Evolutionary conservation across 2,113 vertebrate species (phyloP).

Genomic region (Gopherus flavomarginatus): DNA sequence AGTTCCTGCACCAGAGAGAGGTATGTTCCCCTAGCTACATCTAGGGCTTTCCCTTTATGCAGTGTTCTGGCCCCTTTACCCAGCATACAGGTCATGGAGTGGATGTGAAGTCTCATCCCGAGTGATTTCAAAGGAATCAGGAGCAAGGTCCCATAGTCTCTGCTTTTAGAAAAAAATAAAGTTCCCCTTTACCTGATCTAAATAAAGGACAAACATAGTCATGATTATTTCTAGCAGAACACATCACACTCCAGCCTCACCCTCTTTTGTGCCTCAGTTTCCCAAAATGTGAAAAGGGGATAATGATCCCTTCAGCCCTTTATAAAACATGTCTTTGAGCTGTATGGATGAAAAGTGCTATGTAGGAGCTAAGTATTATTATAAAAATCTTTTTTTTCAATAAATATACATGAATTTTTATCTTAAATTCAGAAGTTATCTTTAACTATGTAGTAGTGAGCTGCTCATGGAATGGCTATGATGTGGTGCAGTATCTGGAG

Average conservation of each 20-base stretch:
- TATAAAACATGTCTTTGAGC: neutral
- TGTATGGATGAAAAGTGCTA: neutral
- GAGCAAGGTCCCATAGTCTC: neutral
- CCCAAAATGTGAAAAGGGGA: neutral
- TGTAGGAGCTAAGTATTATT: neutral
- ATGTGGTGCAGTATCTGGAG: neutral
- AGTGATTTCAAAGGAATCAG: neutral
- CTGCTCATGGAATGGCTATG: neutral
- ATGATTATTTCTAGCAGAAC: neutral
- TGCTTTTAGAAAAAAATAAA: neutral
- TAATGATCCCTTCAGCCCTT: neutral
- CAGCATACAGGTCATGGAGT: neutral
- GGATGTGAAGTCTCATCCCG: neutral
- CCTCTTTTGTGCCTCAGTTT: neutral
- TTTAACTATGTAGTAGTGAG: neutral
- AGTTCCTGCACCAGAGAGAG: neutral
- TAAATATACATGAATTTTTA: neutral
- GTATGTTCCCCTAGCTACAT: neutral
- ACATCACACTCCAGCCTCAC: neutral
- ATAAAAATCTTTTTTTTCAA: neutral
- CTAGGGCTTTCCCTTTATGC: neutral
- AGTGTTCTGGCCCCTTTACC: neutral
- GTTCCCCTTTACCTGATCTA: neutral
- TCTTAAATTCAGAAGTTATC: neutral
- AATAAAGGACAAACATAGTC: rapidly evolving